Percentiles rank a stretch among this genome's conserved stretches.
phyloP scores from a whole-genome alignment of 2,888 invertebrate genomes.

The Limnephilus auricula region DNA sequence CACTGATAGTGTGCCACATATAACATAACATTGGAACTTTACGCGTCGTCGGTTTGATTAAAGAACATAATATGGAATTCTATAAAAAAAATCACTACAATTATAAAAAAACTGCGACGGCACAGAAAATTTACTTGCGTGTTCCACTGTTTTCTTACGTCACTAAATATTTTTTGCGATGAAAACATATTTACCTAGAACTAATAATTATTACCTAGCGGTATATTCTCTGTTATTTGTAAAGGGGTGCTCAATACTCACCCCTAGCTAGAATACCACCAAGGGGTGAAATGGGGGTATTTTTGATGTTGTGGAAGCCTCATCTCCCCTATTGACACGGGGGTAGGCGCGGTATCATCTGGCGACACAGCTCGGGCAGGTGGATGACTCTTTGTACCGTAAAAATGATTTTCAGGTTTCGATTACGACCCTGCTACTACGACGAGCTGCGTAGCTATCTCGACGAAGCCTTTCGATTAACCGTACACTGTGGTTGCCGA shows the following conservation, averaged over 20 bases:
- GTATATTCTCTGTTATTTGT: constrained; percentile 16
- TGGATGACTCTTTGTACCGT: constrained; percentile 31
- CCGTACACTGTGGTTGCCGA: neutral
- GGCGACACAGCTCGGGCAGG: neutral
- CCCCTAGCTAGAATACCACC: neutral
- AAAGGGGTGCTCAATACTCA: neutral
- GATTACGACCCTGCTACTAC: neutral
- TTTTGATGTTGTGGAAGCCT: constrained; percentile 27
- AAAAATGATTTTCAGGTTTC: constrained; percentile 40
- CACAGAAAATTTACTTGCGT: neutral
- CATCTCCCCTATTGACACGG: neutral
- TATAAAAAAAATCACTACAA: neutral
- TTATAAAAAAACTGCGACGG: neutral
- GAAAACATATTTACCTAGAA: neutral
- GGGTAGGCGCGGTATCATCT: neutral
- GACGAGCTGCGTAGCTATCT: neutral
- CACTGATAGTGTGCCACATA: neutral
- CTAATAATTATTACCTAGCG: constrained; percentile 2
- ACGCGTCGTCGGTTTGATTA: neutral
- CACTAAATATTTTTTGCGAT: neutral
- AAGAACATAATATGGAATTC: neutral
- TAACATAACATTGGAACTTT: neutral
- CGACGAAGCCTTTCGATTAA: constrained; percentile 10
- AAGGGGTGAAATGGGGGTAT: neutral
- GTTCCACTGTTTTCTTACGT: neutral